Percentiles rank a stretch among this genome's conserved stretches.
Evolutionary conservation across 2,888 invertebrate genomes (phyloP).

Genomic region (Leucophenga montana): DNA sequence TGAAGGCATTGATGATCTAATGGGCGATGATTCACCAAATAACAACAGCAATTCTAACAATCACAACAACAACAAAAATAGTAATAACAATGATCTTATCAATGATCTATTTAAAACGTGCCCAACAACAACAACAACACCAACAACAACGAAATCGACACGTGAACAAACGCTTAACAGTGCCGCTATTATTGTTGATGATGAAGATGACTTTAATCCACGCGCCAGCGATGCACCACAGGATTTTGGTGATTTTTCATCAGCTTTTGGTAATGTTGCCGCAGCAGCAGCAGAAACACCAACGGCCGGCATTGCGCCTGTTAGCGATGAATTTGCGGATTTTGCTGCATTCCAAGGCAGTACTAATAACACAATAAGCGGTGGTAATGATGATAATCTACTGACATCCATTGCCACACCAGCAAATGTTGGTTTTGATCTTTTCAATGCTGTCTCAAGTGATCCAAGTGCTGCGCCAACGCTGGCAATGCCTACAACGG

Average conservation of each 20-base stretch:
- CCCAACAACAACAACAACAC: slow-evolving; percentile 46
- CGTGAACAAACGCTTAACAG: slow-evolving; percentile 53
- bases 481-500: slow-evolving; percentile 37
- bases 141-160: slow-evolving; percentile 43
- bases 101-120: slow-evolving; percentile 77
- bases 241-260: slow-evolving; percentile 87
- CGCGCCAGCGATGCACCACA: slow-evolving; percentile 72
- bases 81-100: slow-evolving; percentile 74
- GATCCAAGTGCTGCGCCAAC: slow-evolving; percentile 35
- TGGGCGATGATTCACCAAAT: slow-evolving; percentile 55
- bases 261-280: slow-evolving; percentile 77
- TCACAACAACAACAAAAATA: slow-evolving; percentile 52
- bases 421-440: slow-evolving; percentile 65
- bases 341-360: slow-evolving; percentile 81
- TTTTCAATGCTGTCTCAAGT: slow-evolving; percentile 55
- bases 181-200: slow-evolving; percentile 75
- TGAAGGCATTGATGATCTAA: slow-evolving; percentile 58
- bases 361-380: slow-evolving; percentile 36
- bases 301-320: slow-evolving; percentile 47
- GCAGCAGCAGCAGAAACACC: slow-evolving; percentile 53
- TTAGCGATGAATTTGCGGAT: slow-evolving; percentile 85
- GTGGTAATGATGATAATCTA: slow-evolving; percentile 56
- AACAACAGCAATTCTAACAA: slow-evolving; percentile 38
- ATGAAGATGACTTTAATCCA: slow-evolving; percentile 72
- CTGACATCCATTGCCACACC: slow-evolving; percentile 56